Base-by-base conservation (phyloP, 2,113 vertebrate genomes). In the Damaliscus lunatus region DNA sequence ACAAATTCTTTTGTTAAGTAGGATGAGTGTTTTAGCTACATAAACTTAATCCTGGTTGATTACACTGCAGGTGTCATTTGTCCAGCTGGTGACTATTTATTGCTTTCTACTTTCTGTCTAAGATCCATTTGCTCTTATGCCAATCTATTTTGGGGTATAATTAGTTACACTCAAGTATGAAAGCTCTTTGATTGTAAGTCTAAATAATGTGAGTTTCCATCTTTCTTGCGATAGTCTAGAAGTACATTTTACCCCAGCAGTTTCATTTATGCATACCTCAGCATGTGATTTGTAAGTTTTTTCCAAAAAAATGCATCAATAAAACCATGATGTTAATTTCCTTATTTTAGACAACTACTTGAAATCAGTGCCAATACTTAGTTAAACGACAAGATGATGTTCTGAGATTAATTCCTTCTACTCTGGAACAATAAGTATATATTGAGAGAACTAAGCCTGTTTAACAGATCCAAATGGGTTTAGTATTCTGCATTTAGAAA, bases 401-500 rank as follows among this genome's bases (percentile, higher is more conserved):
- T 92, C 83, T 71, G 64, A 98, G 96, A 97, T 89, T 86, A 82
- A 29, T 97, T 93, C 74, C 43, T 97, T 87, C 52, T 92, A 97
- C 53, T 97, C 88, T 92, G n/a, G 4, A 87, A 92, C 82, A 40
- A 81, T 92, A 53, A 96, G 60, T 71, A 87, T 48, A 74, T 87
- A 88, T 40, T 92, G 82, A 93, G 64, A 97, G 59, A 64, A 25
- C 59, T 97, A 93, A 92, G 82, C 91, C 53, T 96, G 46, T 93
- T 98, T 97, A 97, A 98, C 90, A 98, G 81, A 89, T 82, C 92
- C 92, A 94, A 94, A 97, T 74, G 96, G 91, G 52, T 50, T 98
- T 88, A 97, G 52, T 62, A 50, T 94, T 97, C 96, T 97, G 52
- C 97, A 97, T 98, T 98, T 98, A 95, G 81, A 97, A 89, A 97